Conservation (phyloP, 2,113 vertebrate species). For the Pituophis catenifer region DNA sequence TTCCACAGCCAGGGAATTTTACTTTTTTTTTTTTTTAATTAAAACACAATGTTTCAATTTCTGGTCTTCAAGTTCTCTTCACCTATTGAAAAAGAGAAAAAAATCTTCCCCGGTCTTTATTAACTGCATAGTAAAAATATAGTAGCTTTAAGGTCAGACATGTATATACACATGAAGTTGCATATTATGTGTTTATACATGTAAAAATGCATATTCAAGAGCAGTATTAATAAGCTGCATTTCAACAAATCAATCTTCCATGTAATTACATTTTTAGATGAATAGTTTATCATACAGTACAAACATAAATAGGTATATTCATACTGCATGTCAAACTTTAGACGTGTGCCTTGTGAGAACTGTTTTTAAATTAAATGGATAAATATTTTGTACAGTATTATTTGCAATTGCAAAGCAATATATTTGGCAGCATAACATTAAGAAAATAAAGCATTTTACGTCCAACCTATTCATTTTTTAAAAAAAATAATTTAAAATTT, state of each 20-base stretch:
- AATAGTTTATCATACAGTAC: not conserved
- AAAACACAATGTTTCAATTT: slow-evolving; percentile 80
- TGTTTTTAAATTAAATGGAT: slow-evolving; percentile 35
- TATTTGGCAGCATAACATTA: not conserved
- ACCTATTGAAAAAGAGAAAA: slow-evolving; percentile 84
- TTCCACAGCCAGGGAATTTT: slow-evolving; percentile 74
- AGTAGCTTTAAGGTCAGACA: slow-evolving; percentile 59
- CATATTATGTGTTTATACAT: slow-evolving; percentile 60
- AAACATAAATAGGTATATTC: slow-evolving; percentile 22
- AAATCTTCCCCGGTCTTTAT: slow-evolving; percentile 77
- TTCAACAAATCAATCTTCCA: slow-evolving; percentile 38
- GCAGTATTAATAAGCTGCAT: slow-evolving; percentile 42
- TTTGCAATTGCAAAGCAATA: slow-evolving; percentile 37
- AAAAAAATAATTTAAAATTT: not conserved
- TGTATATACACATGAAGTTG: slow-evolving; percentile 58
- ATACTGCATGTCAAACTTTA: slow-evolving; percentile 22
- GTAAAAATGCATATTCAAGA: slow-evolving; percentile 42
- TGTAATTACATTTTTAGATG: not conserved
- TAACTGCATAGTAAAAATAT: slow-evolving; percentile 64
- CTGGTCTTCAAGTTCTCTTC: slow-evolving; percentile 83
- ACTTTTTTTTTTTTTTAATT: slow-evolving; percentile 53
- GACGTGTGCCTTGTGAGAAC: not conserved
- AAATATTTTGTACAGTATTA: not conserved
- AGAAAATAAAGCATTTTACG: not conserved
- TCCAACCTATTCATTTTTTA: not conserved